A percentile compares a stretch with the other conserved stretches of the same genome.
These are phyloP conservation scores for Alces alces DNA, from an alignment of 2,113 vertebrate genomes.

Conservation along the genomic window DNA sequence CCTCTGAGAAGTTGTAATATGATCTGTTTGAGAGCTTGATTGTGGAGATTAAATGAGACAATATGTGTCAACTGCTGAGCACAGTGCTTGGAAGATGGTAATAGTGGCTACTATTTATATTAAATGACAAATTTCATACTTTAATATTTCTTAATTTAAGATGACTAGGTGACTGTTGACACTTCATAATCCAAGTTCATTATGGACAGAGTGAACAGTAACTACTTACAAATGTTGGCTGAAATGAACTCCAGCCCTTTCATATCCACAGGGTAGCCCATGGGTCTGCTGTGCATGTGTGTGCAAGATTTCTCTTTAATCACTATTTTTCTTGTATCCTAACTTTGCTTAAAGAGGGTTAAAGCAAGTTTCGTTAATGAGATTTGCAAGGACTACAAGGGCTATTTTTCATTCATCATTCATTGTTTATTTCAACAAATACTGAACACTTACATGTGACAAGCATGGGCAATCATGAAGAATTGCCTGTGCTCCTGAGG, in stretches of 20 bases:
- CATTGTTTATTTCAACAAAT: not conserved
- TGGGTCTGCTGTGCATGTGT: slow-evolving; percentile 31
- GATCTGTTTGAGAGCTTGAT: not conserved
- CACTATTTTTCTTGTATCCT: not conserved
- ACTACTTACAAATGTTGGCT: slow-evolving; percentile 36
- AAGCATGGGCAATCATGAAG: not conserved
- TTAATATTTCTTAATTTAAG: slow-evolving; percentile 31
- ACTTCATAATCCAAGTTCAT: slow-evolving; percentile 7
- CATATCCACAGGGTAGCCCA: not conserved
- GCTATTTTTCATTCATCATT: not conserved
- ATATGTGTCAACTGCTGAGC: not conserved
- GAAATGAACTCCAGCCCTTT: not conserved
- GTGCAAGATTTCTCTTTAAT: not conserved
- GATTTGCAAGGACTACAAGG: not conserved
- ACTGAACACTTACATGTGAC: not conserved
- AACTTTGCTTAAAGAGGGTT: not conserved
- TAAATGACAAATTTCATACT: slow-evolving; percentile 1
- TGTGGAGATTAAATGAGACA: slow-evolving; percentile 1
- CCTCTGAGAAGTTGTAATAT: not conserved
- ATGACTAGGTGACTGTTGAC: slow-evolving; percentile 27
- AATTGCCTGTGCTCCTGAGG: not conserved
- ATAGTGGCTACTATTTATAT: slow-evolving; percentile 20
- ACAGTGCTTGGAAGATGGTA: not conserved
- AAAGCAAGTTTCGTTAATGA: not conserved
- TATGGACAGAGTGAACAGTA: not conserved